Evolutionary conservation across 2,888 invertebrate genomes (phyloP), one percentile per base, ranked within the genome.

Genomic region (Scrobipalpa costella): DNA sequence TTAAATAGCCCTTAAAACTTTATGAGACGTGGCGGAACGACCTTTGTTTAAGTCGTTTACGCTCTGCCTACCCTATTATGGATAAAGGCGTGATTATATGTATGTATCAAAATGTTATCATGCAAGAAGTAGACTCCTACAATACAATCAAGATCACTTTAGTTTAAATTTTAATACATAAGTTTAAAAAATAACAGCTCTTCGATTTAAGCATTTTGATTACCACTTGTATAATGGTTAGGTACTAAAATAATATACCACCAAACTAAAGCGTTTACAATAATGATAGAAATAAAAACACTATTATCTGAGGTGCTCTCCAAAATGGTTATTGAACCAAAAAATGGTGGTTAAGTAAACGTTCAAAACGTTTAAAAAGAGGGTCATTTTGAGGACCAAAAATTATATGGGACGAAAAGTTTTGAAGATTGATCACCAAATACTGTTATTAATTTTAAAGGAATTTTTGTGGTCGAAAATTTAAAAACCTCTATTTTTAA

Each of bases 331-430:
- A 33, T 55, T 34, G 38, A 36, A 69, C 68, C 74, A 82, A 81
- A 85, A 79, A 80, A 78, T 80, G 74, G 80, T 84, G 76, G 82
- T 85, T 81, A 79, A 73, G 76, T 77, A 78, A 85, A 80, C 77
- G 80, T 70, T 80, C 68, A 73, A 81, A 83, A 75, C 75, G 77
- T 81, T 81, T 52, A n/a, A n/a, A n/a, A n/a, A n/a, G n/a, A n/a
- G n/a, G n/a, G n/a, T n/a, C n/a, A 61, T 61, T 83, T 81, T 70
- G 64, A 69, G 21, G 64, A 62, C 64, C 62, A 62, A 65, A 61
- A 69, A 69, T 49, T 47, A 57, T 50, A 55, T 49, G 33, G 61
- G 64, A 57, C 40, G 49, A 9, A 27, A 47, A 61, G 17, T 49
- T 61, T 52, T 38, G 7, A 61, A 38, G 27, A 34, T 50, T 11